phyloP scores from a whole-genome alignment of 2,113 vertebrate species.

The Oophaga pumilio region DNA sequence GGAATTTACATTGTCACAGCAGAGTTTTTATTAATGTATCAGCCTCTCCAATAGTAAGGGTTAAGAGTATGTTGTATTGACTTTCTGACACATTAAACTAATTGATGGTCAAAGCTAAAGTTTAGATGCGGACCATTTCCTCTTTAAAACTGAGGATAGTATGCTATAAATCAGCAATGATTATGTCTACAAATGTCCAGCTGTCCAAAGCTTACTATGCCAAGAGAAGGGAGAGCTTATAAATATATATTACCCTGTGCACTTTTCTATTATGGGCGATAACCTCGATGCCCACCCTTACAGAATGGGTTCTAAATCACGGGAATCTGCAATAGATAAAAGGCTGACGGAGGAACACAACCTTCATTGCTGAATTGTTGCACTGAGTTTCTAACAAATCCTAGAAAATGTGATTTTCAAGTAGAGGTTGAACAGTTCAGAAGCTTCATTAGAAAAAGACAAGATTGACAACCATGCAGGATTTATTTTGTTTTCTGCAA shows the following conservation, averaged over 20 bases:
- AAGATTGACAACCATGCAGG: conserved; percentile 9
- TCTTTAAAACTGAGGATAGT: conserved; percentile 42
- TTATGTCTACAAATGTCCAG: conserved; percentile 43
- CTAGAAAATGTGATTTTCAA: conserved; percentile 26
- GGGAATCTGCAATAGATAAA: conserved; percentile 42
- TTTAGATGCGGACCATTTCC: conserved; percentile 44
- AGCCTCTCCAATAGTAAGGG: not conserved
- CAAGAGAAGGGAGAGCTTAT: conserved; percentile 27
- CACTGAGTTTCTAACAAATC: conserved; percentile 31
- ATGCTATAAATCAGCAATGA: conserved; percentile 45
- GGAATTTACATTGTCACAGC: conserved; percentile 12
- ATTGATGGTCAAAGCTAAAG: conserved; percentile 38
- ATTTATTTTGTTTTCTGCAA: not conserved
- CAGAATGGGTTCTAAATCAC: conserved; percentile 40
- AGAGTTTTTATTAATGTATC: not conserved
- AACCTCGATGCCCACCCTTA: conserved; percentile 38
- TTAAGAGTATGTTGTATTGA: conserved; percentile 42
- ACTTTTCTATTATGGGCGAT: conserved; percentile 48
- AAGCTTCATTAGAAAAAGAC: conserved; percentile 11
- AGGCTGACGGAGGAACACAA: not conserved
- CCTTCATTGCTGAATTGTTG: conserved; percentile 30
- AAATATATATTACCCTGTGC: conserved; percentile 44
- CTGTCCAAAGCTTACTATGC: conserved; percentile 41
- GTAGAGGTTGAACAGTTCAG: conserved; percentile 48
- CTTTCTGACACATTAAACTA: conserved; percentile 46